Conservation (phyloP, 1,140 invertebrate species). For the Ladona fulva region DNA sequence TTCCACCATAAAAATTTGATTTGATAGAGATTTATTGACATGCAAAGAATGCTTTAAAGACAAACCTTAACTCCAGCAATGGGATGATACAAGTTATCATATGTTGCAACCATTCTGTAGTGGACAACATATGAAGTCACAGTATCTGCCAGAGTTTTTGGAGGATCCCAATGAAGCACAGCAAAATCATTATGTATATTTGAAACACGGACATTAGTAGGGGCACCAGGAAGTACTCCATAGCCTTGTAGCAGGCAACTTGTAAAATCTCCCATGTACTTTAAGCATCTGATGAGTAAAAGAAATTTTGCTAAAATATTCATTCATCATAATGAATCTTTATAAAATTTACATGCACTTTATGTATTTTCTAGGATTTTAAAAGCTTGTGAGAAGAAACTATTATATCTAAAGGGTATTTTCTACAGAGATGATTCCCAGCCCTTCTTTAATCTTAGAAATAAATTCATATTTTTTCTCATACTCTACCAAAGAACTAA, state of each 20-base stretch:
- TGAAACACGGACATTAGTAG: slow-evolving; percentile 53
- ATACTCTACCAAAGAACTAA: slow-evolving; percentile 36
- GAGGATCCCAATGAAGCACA: slow-evolving; percentile 67
- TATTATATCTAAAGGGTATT: too few species aligned
- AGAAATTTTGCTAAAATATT: not conserved
- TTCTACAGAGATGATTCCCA: too few species aligned
- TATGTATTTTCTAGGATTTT: too few species aligned
- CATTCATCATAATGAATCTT: too few species aligned
- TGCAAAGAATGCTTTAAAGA: too few species aligned
- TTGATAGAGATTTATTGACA: too few species aligned
- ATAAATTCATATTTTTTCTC: too few species aligned
- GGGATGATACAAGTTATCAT: slow-evolving; percentile 31
- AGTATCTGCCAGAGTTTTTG: slow-evolving; percentile 56
- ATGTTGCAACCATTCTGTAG: slow-evolving; percentile 33
- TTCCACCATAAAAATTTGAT: too few species aligned
- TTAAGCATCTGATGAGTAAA: slow-evolving; percentile 51
- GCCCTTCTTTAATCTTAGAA: too few species aligned
- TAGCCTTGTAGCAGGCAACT: slow-evolving; percentile 75
- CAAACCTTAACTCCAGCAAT: not conserved
- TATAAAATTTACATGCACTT: too few species aligned
- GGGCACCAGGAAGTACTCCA: slow-evolving; percentile 64
- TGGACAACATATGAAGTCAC: slow-evolving; percentile 60
- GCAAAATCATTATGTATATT: slow-evolving; percentile 65
- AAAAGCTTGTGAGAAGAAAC: too few species aligned
- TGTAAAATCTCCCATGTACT: slow-evolving; percentile 66